Evolutionary conservation across 2,797 vertebrate species (phyloP).

Genomic region (Enteromius paludinosus): DNA sequence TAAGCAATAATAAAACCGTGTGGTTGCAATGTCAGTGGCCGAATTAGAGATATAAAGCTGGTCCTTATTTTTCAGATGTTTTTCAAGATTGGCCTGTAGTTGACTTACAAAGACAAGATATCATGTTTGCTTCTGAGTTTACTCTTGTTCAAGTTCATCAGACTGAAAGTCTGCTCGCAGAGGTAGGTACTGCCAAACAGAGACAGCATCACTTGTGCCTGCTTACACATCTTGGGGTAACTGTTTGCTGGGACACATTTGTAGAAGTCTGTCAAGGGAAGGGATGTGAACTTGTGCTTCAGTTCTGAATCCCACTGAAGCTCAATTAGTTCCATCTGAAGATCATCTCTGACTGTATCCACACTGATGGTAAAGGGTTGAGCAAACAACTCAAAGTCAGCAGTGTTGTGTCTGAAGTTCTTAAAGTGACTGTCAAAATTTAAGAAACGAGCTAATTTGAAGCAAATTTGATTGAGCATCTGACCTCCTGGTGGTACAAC

Average conservation of each 20-base stretch:
- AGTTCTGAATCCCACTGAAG: conserved; percentile 29
- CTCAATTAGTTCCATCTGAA: conserved; percentile 32
- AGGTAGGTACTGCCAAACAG: conserved; percentile 1
- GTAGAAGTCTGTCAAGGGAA: neutral
- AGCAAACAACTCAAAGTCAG: conserved; percentile 34
- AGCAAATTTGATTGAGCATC: neutral
- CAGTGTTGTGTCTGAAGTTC: neutral
- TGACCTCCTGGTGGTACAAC: too few relatives aligned
- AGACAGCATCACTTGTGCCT: neutral
- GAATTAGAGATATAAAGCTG: too few relatives aligned
- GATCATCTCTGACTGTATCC: conserved; percentile 36
- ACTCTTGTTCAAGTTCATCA: too few relatives aligned
- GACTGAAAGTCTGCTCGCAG: too few relatives aligned
- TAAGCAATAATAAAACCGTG: too few relatives aligned
- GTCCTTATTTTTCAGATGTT: too few relatives aligned
- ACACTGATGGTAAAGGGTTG: conserved; percentile 35
- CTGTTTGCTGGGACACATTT: neutral
- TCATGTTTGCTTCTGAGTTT: too few relatives aligned
- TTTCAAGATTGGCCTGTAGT: too few relatives aligned
- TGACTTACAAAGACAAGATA: too few relatives aligned
- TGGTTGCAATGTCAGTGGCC: too few relatives aligned
- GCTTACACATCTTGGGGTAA: neutral
- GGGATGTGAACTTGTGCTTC: neutral
- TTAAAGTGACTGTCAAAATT: conserved; percentile 26
- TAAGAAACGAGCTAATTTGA: neutral